Evolutionary conservation across 2,113 vertebrate genomes (phyloP).

Genomic region (Podiceps cristatus): DNA sequence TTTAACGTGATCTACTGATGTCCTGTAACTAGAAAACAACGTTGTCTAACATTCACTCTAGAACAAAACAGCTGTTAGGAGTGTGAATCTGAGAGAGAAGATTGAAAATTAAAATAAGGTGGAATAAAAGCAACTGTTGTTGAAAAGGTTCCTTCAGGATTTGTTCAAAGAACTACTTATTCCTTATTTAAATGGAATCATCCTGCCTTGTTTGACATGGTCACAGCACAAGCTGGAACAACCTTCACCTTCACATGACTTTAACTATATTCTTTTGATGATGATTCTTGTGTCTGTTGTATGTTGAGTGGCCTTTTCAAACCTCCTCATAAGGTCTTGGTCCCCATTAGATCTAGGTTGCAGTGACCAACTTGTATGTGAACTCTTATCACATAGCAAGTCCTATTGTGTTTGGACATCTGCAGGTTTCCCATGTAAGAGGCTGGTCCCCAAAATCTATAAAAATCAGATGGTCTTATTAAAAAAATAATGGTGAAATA

Average conservation of each 20-base stretch:
- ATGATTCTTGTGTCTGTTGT: not conserved
- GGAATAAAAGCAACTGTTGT: not conserved
- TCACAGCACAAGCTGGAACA: not conserved
- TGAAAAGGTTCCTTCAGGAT: not conserved
- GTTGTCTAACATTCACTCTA: not conserved
- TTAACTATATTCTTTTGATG: not conserved
- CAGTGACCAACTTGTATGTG: not conserved
- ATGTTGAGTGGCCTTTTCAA: not conserved
- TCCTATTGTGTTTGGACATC: not conserved
- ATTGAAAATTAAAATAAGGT: not conserved
- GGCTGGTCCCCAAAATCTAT: not conserved
- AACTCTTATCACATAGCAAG: not conserved
- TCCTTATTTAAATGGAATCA: not conserved
- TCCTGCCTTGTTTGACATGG: not conserved
- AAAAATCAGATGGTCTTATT: not conserved
- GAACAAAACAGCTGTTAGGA: not conserved
- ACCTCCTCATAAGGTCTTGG: not conserved
- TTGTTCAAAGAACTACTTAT: not conserved
- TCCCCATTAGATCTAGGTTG: not conserved
- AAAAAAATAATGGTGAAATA: not conserved
- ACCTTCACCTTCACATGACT: not conserved
- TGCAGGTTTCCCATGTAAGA: not conserved
- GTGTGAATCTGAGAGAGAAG: not conserved
- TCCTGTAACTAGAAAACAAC: not conserved
- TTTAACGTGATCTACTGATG: not conserved